Evolutionary conservation across 1,140 invertebrate genomes (phyloP), one percentile per base, ranked within the genome.

Genomic region (Drosophila obscura): DNA sequence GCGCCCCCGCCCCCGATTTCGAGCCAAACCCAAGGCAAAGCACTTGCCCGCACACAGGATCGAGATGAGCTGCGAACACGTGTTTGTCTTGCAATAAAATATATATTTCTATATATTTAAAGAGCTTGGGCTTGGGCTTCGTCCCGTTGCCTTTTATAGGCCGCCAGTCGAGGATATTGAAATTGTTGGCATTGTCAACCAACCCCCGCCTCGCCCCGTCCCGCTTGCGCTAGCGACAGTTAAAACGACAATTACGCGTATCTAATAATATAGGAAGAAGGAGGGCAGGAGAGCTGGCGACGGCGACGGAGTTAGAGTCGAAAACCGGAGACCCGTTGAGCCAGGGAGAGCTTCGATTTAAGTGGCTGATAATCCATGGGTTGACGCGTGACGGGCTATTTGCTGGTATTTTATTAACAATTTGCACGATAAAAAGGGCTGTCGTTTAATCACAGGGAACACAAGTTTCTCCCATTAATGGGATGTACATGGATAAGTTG

Each of bases 1-100:
- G n/a, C n/a, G n/a, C n/a, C n/a, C n/a, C n/a, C n/a, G n/a, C n/a
- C n/a, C 19, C 19, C 19, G 19, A 8, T 11, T 0, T 11, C 7
- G 2, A 15, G 50, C 26, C n/a, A 4, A 66, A 13, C 26, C 19
- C 19, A 9, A 57, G 31, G 39, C 16, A 22, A 35, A 50, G 26
- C 66, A 69, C 66, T 69, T 69, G 66, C 52, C 50, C 35, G 35
- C 4, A 39, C 35, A 13, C 35, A 43, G 44, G 64, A 50, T 41
- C 26, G 63, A 69, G 53, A 62, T 77, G 74, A 77, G 67, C 73
- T 68, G 74, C 67, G 73, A 81, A 82, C 78, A 81, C 77, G 79
- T 81, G 79, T 79, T 79, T 78, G 75, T 62, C 50, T 78, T 72
- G 11, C 50, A 78, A 79, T 79, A 78, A 79, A 77, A 79, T 78